Evolutionary conservation across 1,140 invertebrate genomes (phyloP).

Genomic region (Dinoponera quadriceps): DNA sequence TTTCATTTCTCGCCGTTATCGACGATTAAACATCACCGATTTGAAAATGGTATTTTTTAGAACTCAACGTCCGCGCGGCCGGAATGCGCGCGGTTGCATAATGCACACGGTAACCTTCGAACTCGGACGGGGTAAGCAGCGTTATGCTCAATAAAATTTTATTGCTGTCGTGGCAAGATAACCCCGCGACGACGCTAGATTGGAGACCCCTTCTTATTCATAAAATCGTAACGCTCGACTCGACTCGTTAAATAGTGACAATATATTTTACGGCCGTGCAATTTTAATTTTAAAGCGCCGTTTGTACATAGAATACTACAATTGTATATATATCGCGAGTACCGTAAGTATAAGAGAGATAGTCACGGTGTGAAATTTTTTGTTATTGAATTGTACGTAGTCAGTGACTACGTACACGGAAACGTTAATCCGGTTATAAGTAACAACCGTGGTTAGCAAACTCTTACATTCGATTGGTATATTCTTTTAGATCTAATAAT

Average conservation of each 20-base stretch:
- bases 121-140: conserved; percentile 56
- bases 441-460: too few species aligned
- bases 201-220: conserved; percentile 38
- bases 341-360: neutral
- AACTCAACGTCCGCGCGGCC: neutral
- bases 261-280: conserved; percentile 26
- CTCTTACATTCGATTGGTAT: too few species aligned
- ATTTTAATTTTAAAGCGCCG: conserved; percentile 17
- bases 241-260: neutral
- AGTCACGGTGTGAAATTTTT: conserved; percentile 7
- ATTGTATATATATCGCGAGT: too few species aligned
- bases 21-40: neutral
- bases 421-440: too few species aligned
- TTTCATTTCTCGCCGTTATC: neutral
- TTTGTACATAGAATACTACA: too few species aligned
- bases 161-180: conserved; percentile 68
- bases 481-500: too few species aligned
- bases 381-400: too few species aligned
- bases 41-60: conserved; percentile 35
- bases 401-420: too few species aligned
- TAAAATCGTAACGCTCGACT: conserved; percentile 31
- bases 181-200: conserved; percentile 47
- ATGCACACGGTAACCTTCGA: conserved; percentile 65
- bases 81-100: conserved; percentile 61
- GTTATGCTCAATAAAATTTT: conserved; percentile 64